Base-by-base conservation (phyloP, 1,140 invertebrate species). In the Spodoptera frugiperda region DNA sequence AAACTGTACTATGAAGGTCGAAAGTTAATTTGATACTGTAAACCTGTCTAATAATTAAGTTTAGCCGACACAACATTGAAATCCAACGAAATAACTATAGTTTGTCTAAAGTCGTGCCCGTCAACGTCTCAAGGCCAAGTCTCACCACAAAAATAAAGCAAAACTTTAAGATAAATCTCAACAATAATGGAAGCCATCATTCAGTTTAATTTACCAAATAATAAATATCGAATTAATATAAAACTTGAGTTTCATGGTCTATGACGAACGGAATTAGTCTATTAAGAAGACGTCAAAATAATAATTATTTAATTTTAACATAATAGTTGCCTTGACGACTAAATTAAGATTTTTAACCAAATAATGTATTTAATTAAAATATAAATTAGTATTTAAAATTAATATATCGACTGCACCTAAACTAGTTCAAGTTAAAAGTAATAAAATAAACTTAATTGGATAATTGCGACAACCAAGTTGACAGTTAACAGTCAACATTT, bases 71-170 rank as follows among this genome's bases (percentile, higher is more conserved):
- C 15, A 39, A 61, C 14, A 61, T 17, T 44, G 30, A 33, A 9
- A 61, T 44, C 30, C n/a, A 39, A 44, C 57, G 17, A 61, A 39
- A 61, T 61, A 39, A 59, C 53, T 25, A 55, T 55, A 57, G 14
- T 61, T 61, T 57, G 11, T 57, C 55, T 30, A 44, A 39, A 39
- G 33, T 61, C 33, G 61, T 48, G 17, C 17, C 17, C 5, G 11
- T 46, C 39, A 67, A 49, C 10, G 19, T 8, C 46, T 49, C 44
- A 67, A 49, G 46, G 63, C 63, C 33, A 15, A 33, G 30, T 49
- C 10, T 14, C 11, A 65, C 9, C 39, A 65, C 10, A 21, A 48
- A 39, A 48, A 65, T 48, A n/a, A 48, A 51, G 63, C 19, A 51
- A 49, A 21, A 30, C 10, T 44, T 19, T 11, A 25, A 14, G 10